Evolutionary conservation across 1,140 invertebrate genomes (phyloP).

Genomic region (Prorops nasuta): DNA sequence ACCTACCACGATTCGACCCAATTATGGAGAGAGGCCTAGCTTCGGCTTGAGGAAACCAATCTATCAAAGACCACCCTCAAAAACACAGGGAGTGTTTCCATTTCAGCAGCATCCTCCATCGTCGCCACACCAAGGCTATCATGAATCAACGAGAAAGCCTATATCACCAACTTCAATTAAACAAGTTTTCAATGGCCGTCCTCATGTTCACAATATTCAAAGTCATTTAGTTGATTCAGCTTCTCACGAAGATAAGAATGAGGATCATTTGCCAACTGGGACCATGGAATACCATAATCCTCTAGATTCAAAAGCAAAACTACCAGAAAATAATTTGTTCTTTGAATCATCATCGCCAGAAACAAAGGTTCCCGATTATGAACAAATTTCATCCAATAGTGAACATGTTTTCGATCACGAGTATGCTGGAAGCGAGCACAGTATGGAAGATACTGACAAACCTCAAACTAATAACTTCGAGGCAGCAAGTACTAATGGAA

Average conservation of each 20-base stretch:
- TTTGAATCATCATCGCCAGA: no score
- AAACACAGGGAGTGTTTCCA: background rate
- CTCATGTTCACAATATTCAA: no score
- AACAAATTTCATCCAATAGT: background rate
- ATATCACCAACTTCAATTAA: no score
- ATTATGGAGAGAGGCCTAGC: constrained; percentile 34
- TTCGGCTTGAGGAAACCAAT: constrained; percentile 35
- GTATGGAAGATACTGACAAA: background rate
- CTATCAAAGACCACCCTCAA: constrained; percentile 17
- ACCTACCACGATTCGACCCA: constrained; percentile 36
- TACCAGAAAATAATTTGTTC: constrained; percentile 5
- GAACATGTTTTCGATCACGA: background rate
- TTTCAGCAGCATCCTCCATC: no score
- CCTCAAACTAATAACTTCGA: no score
- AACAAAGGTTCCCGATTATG: background rate
- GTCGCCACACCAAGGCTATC: no score
- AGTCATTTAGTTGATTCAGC: no score
- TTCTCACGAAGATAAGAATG: no score
- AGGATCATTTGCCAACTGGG: constrained; percentile 34
- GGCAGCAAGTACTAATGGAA: constrained; percentile 5
- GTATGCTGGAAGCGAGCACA: no score
- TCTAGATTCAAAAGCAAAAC: constrained; percentile 28
- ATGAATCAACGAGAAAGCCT: constrained; percentile 20
- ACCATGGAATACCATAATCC: constrained; percentile 46
- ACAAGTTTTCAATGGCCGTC: no score